These are phyloP conservation scores for Netelia inedita DNA, from an alignment of 2,888 invertebrate species.

Conservation along the genomic window DNA sequence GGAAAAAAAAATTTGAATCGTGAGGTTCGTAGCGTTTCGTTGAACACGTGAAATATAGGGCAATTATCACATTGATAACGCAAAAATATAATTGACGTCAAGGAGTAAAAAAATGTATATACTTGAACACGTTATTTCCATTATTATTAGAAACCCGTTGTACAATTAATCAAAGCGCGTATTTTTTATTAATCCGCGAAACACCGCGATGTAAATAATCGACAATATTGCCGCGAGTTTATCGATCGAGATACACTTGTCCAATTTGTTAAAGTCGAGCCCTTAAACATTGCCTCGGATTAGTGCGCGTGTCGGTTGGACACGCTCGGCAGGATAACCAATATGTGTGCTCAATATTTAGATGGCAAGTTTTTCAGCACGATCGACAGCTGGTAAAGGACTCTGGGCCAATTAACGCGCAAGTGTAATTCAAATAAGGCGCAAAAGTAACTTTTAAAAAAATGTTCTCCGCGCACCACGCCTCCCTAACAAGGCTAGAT, in stretches of 20 bases:
- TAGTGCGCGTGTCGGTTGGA: slow-evolving; percentile 3
- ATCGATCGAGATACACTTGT: slow-evolving; percentile 42
- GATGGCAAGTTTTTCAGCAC: neutral
- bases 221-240: slow-evolving; percentile 11
- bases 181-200: neutral
- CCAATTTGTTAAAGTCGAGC: slow-evolving; percentile 41
- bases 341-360: slow-evolving; percentile 12
- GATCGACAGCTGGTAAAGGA: neutral
- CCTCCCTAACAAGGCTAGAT: slow-evolving; percentile 80
- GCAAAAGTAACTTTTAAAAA: slow-evolving; percentile 67
- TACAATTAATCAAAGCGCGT: neutral
- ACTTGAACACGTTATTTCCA: no score
- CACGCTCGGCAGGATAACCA: slow-evolving; percentile 16
- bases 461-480: slow-evolving; percentile 73
- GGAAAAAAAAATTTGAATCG: no score
- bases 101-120: no score
- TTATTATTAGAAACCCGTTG: no score
- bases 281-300: neutral
- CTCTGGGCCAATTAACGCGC: slow-evolving; percentile 5
- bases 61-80: no score
- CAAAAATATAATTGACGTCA: no score
- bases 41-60: no score
- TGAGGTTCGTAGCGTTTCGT: no score
- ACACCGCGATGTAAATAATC: neutral
- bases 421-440: slow-evolving; percentile 24